phyloP scores from a whole-genome alignment of 1,140 invertebrate species.

The Scaptodrosophila lebanonensis region DNA sequence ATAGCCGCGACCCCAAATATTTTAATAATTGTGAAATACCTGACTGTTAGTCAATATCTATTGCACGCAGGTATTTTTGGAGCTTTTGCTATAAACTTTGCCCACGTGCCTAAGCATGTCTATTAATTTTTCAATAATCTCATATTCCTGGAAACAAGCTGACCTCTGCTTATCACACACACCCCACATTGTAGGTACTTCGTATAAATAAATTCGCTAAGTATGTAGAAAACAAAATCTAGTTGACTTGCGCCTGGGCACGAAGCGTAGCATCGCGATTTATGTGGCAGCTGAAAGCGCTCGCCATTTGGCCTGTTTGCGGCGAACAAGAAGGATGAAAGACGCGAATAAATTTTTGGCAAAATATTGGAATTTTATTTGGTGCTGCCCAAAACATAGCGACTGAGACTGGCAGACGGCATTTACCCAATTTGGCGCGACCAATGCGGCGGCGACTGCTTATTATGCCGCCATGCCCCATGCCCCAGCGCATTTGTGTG shows the following conservation, averaged over 20 bases:
- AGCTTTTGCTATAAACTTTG: no score
- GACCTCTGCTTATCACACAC: no score
- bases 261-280: conserved; percentile 15
- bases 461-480: conserved; percentile 54
- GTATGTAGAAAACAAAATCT: no score
- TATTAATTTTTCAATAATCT: no score
- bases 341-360: conserved; percentile 53
- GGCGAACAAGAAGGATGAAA: not conserved
- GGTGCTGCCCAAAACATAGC: not conserved
- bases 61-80: no score
- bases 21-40: no score
- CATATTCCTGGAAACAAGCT: no score
- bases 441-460: conserved; percentile 56
- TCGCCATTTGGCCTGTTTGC: conserved; percentile 7
- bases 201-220: no score
- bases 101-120: no score
- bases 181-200: no score
- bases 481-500: not conserved
- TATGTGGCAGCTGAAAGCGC: conserved; percentile 15
- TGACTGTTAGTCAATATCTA: no score
- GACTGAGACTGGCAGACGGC: conserved; percentile 10
- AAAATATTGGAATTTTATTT: conserved; percentile 53
- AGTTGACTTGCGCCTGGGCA: not conserved
- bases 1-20: no score
- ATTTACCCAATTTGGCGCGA: conserved; percentile 57